Conservation (phyloP, 1,140 invertebrate species). For the Macrobrachium nipponense region DNA sequence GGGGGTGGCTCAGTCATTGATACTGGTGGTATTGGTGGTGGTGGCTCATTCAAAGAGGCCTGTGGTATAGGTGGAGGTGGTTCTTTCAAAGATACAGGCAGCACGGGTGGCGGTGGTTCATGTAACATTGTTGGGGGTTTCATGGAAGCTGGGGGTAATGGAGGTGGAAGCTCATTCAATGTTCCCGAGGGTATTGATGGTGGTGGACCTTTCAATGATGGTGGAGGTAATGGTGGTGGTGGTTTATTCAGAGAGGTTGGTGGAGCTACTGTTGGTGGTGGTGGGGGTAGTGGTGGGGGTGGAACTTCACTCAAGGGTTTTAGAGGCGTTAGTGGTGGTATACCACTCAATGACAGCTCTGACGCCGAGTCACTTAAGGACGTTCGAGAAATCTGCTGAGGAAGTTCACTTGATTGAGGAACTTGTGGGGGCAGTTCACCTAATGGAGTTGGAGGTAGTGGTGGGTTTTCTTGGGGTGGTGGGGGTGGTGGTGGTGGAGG, state of each 20-base stretch:
- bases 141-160: too few relatives aligned
- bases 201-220: too few relatives aligned
- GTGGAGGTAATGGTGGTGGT: too few relatives aligned
- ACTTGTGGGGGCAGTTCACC: background rate
- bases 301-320: background rate
- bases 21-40: too few relatives aligned
- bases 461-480: background rate
- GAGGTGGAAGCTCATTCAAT: too few relatives aligned
- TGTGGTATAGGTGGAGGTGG: too few relatives aligned
- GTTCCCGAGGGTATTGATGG: too few relatives aligned
- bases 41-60: too few relatives aligned
- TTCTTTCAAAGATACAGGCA: too few relatives aligned
- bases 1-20: too few relatives aligned
- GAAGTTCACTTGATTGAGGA: background rate
- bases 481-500: background rate
- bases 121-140: too few relatives aligned
- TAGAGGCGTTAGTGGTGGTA: background rate
- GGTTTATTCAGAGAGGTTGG: background rate
- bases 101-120: too few relatives aligned
- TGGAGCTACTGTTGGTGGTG: background rate
- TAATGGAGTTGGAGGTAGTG: background rate
- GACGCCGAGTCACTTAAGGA: background rate
- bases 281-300: background rate
- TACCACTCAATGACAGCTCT: background rate
- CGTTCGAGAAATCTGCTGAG: background rate